A percentile compares a stretch with the other conserved stretches of the same genome.
phyloP scores from a whole-genome alignment of 2,797 vertebrate species.

The Adelosebastes latens region DNA sequence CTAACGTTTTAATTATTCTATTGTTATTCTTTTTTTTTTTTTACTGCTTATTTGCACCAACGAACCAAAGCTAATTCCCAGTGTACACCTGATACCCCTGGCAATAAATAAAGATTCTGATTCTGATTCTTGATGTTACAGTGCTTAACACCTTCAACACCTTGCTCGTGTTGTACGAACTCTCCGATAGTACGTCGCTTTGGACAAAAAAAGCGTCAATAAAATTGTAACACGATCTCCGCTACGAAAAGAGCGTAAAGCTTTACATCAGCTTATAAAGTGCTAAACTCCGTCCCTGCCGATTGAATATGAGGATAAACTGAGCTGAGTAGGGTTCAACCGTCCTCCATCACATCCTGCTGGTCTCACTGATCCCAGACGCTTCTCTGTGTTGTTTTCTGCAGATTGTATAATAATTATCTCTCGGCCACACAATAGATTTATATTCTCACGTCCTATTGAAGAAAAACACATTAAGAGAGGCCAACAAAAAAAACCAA shows the following conservation, averaged over 20 bases:
- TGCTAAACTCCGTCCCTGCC: background rate
- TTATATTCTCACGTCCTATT: background rate
- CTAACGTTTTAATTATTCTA: too few species aligned
- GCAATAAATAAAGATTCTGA: too few species aligned
- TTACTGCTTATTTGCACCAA: too few species aligned
- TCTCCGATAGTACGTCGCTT: too few species aligned
- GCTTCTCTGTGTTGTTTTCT: background rate
- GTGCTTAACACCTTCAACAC: too few species aligned
- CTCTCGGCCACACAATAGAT: background rate
- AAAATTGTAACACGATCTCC: background rate
- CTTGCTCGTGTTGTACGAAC: too few species aligned
- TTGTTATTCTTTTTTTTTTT: too few species aligned
- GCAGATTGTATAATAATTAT: slow-evolving; percentile 9
- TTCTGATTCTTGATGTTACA: too few species aligned
- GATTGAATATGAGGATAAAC: background rate
- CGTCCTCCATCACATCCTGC: background rate
- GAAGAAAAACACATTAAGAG: slow-evolving; percentile 9
- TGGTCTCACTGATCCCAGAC: background rate
- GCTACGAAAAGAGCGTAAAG: background rate
- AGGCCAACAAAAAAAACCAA: background rate
- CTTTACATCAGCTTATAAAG: background rate
- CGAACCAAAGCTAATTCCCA: too few species aligned
- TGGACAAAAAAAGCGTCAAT: too few species aligned
- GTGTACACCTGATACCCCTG: too few species aligned
- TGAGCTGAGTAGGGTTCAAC: background rate